phyloP scores from a whole-genome alignment of 1,140 invertebrate species.

The Lysiphlebus fabarum region DNA sequence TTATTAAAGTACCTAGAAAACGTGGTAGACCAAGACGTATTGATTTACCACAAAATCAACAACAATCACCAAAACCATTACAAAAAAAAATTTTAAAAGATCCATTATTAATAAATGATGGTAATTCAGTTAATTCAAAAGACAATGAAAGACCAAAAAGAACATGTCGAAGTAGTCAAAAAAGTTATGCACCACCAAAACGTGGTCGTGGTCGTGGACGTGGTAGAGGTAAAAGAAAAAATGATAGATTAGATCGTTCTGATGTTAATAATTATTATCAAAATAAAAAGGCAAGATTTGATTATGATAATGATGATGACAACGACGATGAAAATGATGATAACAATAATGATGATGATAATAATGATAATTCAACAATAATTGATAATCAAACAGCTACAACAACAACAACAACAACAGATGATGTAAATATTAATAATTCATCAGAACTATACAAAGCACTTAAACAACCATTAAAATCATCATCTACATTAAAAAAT shows the following conservation, averaged over 20 bases:
- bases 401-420: constrained; percentile 13
- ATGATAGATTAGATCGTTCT: constrained; percentile 28
- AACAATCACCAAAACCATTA: constrained; percentile 37
- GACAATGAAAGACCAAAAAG: constrained; percentile 50
- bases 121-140: constrained; percentile 28
- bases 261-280: constrained; percentile 30
- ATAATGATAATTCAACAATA: constrained; percentile 26
- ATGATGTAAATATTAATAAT: constrained; percentile 19
- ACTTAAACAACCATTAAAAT: constrained; percentile 34
- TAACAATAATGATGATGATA: constrained; percentile 40
- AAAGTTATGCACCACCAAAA: constrained; percentile 53
- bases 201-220: constrained; percentile 47
- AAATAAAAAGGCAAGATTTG: constrained; percentile 42
- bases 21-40: constrained; percentile 48
- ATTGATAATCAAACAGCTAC: constrained; percentile 15
- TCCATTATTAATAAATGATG: constrained; percentile 17
- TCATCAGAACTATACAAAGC: constrained; percentile 42
- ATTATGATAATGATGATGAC: constrained; percentile 13
- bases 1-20: constrained; percentile 39
- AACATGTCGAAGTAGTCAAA: constrained; percentile 48
- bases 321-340: constrained; percentile 28
- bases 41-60: constrained; percentile 27
- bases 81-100: constrained; percentile 41
- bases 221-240: constrained; percentile 51
- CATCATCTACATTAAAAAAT: constrained; percentile 10